phyloP scores from a whole-genome alignment of 2,113 vertebrate species.

The Lasiurus borealis region DNA sequence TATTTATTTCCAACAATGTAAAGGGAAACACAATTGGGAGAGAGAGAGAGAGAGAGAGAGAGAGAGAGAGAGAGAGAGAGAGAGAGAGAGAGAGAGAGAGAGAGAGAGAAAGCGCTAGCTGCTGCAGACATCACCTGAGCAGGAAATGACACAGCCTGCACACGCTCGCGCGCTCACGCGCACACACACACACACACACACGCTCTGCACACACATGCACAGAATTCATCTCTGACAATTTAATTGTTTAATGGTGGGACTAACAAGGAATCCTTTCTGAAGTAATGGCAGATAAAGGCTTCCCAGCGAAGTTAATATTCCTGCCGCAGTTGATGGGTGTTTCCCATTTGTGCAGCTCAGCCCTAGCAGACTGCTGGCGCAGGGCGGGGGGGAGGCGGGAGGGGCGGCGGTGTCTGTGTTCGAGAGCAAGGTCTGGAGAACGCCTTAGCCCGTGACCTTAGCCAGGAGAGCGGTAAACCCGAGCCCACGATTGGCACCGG shows the following conservation, averaged over 20 bases:
- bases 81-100: conserved; percentile 11
- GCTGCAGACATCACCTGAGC: conserved; percentile 81
- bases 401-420: conserved; percentile 38
- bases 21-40: conserved; percentile 55
- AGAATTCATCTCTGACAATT: conserved; percentile 83
- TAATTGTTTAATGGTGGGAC: conserved; percentile 85
- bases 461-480: conserved; percentile 41
- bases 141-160: conserved; percentile 77
- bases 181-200: conserved; percentile 65
- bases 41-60: conserved; percentile 32
- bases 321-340: conserved; percentile 80
- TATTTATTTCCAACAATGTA: conserved; percentile 71
- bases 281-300: conserved; percentile 83
- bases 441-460: conserved; percentile 56
- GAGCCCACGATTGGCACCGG: neutral
- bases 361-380: conserved; percentile 68
- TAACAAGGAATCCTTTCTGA: conserved; percentile 84
- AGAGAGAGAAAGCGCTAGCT: neutral
- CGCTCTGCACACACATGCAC: conserved; percentile 65
- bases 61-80: neutral
- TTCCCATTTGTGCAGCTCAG: conserved; percentile 77
- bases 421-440: conserved; percentile 57
- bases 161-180: conserved; percentile 70
- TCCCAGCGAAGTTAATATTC: conserved; percentile 79
- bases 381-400: conserved; percentile 26